These are phyloP conservation scores for Peucedramus taeniatus DNA, from an alignment of 2,113 vertebrate species.

Conservation along the genomic window DNA sequence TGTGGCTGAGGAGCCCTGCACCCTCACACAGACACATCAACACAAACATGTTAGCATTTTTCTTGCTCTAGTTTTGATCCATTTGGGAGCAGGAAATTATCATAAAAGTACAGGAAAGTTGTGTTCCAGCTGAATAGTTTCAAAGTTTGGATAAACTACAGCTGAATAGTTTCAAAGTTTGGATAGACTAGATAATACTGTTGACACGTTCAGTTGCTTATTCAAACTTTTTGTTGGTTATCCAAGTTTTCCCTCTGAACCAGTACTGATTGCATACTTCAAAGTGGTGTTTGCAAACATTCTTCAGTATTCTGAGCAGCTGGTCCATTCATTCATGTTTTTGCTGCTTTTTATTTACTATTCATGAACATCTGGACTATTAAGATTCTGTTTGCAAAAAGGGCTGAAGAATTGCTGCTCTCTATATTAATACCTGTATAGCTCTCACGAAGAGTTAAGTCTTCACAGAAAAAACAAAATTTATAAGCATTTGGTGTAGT, in stretches of 20 bases:
- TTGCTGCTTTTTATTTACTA: slow-evolving; percentile 48
- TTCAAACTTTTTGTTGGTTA: slow-evolving; percentile 30
- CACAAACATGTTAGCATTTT: background rate
- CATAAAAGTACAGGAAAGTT: background rate
- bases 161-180: background rate
- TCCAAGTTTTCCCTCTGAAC: slow-evolving; percentile 29
- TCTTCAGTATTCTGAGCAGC: slow-evolving; percentile 33
- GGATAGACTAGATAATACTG: background rate
- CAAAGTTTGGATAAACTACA: background rate
- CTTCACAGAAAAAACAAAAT: background rate
- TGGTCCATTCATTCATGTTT: slow-evolving; percentile 40
- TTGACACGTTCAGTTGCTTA: background rate
- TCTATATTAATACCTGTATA: background rate
- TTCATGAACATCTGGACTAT: slow-evolving; percentile 61
- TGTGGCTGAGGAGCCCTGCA: background rate
- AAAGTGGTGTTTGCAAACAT: slow-evolving; percentile 60
- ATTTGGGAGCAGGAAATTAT: background rate
- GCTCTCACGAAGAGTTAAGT: background rate
- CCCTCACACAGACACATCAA: background rate
- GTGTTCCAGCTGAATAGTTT: background rate
- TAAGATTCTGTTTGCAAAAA: slow-evolving; percentile 14
- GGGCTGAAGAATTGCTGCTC: background rate
- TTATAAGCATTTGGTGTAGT: background rate
- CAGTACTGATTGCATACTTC: slow-evolving; percentile 32
- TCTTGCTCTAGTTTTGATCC: background rate